Evolutionary conservation across 92 coral and sea anemone genomes (phyloP).

Genomic region (Epizoanthus fatuus): DNA sequence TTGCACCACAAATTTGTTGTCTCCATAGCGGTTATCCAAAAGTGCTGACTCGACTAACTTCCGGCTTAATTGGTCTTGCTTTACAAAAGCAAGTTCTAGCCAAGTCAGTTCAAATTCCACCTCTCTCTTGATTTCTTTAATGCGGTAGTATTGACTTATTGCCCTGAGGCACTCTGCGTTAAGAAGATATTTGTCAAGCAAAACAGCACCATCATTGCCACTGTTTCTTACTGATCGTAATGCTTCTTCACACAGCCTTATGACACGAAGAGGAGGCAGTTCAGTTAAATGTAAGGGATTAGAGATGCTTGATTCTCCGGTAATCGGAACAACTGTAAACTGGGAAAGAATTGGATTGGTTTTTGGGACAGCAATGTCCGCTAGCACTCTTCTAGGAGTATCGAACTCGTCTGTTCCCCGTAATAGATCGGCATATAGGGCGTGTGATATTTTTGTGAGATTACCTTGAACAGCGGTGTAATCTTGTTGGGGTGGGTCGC

Average conservation of each 20-base stretch:
- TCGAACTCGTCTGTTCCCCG: conserved; percentile 13
- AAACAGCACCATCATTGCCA: not conserved
- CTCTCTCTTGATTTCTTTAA: conserved; percentile 28
- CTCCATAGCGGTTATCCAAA: conserved; percentile 24
- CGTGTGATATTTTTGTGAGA: too few species aligned
- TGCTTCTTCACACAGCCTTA: not conserved
- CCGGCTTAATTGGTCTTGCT: not conserved
- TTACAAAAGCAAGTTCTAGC: conserved; percentile 39
- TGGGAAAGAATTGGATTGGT: not conserved
- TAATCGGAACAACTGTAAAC: not conserved
- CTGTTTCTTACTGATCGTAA: not conserved
- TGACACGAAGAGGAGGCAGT: not conserved
- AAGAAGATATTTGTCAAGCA: conserved; percentile 32
- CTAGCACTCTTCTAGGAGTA: conserved; percentile 1
- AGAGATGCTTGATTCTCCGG: not conserved
- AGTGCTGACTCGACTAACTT: conserved; percentile 32
- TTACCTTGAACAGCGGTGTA: too few species aligned
- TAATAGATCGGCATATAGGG: not conserved
- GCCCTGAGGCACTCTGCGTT: conserved; percentile 34
- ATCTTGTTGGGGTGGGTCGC: too few species aligned
- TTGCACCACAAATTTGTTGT: conserved; percentile 24
- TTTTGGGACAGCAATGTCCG: not conserved
- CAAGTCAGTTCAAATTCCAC: conserved; percentile 50
- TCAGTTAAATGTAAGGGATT: conserved; percentile 10
- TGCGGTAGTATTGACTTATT: conserved; percentile 40